phyloP scores from a whole-genome alignment of 2,888 invertebrate species.

The Oasisia sp. region DNA sequence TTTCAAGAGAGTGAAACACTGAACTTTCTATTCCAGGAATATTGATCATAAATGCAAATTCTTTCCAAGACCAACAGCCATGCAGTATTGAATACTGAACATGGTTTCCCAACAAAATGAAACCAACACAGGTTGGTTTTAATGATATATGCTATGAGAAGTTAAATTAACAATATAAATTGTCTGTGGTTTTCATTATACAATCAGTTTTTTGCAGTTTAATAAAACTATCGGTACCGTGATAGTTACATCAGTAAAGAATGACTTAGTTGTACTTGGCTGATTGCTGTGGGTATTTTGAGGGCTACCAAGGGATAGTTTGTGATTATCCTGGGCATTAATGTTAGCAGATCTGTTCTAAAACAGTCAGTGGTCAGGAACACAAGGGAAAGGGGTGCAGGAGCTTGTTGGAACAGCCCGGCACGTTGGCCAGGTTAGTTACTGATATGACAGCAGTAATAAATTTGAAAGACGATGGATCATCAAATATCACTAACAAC shows the following conservation, averaged over 20 bases:
- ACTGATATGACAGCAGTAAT: slow-evolving; percentile 12
- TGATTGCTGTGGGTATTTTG: not conserved
- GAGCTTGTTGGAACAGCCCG: not conserved
- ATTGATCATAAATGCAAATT: not conserved
- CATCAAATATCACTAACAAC: slow-evolving; percentile 17
- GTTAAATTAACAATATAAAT: not conserved
- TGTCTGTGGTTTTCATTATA: not conserved
- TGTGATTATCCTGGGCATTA: not conserved
- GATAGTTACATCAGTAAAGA: not conserved
- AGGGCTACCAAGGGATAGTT: not conserved
- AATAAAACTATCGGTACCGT: not conserved
- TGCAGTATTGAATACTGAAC: not conserved
- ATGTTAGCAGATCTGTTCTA: not conserved
- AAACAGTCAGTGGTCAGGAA: not conserved
- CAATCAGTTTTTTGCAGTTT: not conserved
- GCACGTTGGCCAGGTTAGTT: not conserved
- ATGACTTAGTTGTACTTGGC: not conserved
- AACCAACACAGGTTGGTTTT: not conserved
- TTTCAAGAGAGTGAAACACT: not conserved
- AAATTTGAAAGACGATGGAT: not conserved
- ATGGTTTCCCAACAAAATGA: not conserved
- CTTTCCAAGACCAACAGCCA: not conserved
- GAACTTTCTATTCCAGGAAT: not conserved
- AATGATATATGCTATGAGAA: not conserved
- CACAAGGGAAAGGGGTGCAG: not conserved